Evolutionary conservation across 2,888 invertebrate genomes (phyloP).

Genomic region (Balanococcus diminutus): DNA sequence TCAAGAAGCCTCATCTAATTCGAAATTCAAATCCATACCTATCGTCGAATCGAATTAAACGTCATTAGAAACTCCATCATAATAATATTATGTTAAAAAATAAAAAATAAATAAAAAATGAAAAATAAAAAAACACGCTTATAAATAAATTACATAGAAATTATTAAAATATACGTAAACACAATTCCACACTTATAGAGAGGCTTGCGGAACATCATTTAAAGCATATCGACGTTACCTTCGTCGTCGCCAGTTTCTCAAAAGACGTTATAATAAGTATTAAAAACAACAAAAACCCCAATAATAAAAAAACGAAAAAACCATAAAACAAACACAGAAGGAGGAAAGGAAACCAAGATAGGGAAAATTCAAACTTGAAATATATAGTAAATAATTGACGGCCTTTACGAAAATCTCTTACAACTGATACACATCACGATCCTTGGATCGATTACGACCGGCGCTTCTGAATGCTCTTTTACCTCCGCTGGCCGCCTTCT

Average conservation of each 20-base stretch:
- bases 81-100: background rate
- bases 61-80: background rate
- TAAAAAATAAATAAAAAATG: background rate
- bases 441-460: slow-evolving; percentile 44
- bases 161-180: background rate
- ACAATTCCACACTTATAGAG: background rate
- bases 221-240: background rate
- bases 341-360: background rate
- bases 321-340: background rate
- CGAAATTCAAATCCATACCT: too few species aligned
- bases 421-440: slow-evolving; percentile 51
- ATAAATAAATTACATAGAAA: background rate
- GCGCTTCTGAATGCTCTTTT: slow-evolving; percentile 33
- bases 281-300: background rate
- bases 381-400: slow-evolving; percentile 41
- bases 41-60: background rate
- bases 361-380: background rate
- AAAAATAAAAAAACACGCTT: background rate
- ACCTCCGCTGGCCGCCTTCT: slow-evolving; percentile 15
- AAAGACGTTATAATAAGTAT: background rate
- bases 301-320: background rate
- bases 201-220: background rate
- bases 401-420: slow-evolving; percentile 1
- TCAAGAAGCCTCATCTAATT: too few species aligned
- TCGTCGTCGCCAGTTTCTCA: background rate